phyloP scores from a whole-genome alignment of 2,888 invertebrate genomes.

The Crioceris asparagi region DNA sequence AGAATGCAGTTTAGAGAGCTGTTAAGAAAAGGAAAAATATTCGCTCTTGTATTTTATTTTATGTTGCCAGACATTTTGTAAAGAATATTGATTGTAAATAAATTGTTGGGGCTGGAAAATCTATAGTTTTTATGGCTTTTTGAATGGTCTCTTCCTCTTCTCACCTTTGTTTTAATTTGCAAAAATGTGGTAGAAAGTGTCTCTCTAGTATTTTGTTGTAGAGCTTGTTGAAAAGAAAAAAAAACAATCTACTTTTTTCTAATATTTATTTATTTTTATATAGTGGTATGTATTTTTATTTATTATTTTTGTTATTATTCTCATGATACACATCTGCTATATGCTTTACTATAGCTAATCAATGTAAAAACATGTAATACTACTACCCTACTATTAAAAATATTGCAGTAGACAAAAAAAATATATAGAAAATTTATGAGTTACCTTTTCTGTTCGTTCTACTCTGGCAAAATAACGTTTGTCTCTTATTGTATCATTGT shows the following conservation, averaged over 20 bases:
- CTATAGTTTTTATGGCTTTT: background rate
- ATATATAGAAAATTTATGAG: slow-evolving; percentile 26
- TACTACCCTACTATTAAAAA: slow-evolving; percentile 23
- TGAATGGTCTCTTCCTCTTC: background rate
- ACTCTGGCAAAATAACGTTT: slow-evolving; percentile 19
- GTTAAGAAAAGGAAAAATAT: no score
- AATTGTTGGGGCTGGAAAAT: no score
- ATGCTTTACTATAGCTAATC: slow-evolving; percentile 33
- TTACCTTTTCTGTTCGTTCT: slow-evolving; percentile 21
- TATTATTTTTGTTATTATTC: slow-evolving; percentile 22
- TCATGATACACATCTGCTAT: slow-evolving; percentile 29
- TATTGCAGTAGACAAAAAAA: background rate
- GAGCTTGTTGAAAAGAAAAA: slow-evolving; percentile 31
- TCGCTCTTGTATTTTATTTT: no score
- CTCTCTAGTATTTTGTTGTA: slow-evolving; percentile 19
- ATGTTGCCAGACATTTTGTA: no score
- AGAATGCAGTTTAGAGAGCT: no score
- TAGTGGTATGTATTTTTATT: slow-evolving; percentile 32
- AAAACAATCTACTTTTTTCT: no score
- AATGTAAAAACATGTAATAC: slow-evolving; percentile 31
- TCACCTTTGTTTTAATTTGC: slow-evolving; percentile 6
- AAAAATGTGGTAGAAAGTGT: slow-evolving; percentile 7
- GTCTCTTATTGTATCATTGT: slow-evolving; percentile 33
- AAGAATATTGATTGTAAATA: no score
- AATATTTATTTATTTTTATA: slow-evolving; percentile 12